Evolutionary conservation across 1,140 invertebrate species (phyloP).

Genomic region (Trichomalopsis sarcophagae): DNA sequence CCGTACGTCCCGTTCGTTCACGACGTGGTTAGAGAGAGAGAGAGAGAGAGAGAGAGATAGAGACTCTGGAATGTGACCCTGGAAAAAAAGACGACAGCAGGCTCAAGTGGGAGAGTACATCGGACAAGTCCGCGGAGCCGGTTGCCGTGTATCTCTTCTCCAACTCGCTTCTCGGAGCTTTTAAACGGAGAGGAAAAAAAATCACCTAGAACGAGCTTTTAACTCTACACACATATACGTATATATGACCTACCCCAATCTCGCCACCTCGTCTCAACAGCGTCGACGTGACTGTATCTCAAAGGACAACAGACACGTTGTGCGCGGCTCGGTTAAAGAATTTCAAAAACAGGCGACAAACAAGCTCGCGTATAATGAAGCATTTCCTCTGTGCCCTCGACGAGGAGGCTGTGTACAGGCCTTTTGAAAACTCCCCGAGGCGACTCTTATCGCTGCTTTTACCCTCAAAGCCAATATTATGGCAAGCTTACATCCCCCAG

Average conservation of each 20-base stretch:
- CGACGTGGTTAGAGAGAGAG: constrained; percentile 20
- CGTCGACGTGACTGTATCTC: no score
- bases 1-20: background rate
- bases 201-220: no score
- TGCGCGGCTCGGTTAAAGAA: background rate
- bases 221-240: no score
- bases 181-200: no score
- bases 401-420: background rate
- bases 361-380: constrained; percentile 5
- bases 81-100: background rate
- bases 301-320: background rate
- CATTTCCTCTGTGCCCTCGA: background rate
- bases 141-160: no score
- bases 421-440: background rate
- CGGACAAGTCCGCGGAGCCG: no score
- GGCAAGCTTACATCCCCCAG: background rate
- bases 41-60: background rate
- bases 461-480: background rate
- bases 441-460: background rate
- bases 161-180: no score
- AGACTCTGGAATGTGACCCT: constrained; percentile 24
- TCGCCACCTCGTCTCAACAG: no score
- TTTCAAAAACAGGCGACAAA: background rate
- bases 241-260: no score
- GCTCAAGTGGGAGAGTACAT: no score